A percentile compares a stretch with the other conserved stretches of the same genome.
These are phyloP conservation scores for Leptinotarsa haldemani DNA, from an alignment of 2,888 invertebrate species.

Conservation along the genomic window DNA sequence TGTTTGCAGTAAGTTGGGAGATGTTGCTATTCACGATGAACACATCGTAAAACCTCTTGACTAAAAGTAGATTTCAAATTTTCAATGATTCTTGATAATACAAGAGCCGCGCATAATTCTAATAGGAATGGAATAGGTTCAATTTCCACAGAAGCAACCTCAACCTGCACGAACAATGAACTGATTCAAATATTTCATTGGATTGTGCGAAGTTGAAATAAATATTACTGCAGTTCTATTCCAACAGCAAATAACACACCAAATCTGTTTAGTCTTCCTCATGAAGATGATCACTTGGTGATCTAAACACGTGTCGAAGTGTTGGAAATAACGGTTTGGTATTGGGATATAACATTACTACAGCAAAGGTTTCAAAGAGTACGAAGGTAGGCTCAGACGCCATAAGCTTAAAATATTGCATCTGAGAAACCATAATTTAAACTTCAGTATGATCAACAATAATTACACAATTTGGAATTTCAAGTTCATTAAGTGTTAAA, in stretches of 20 bases:
- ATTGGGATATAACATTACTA: not conserved
- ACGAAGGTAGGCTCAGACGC: slow-evolving; percentile 27
- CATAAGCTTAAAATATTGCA: slow-evolving; percentile 27
- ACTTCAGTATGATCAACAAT: not conserved
- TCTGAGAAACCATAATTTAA: slow-evolving; percentile 33
- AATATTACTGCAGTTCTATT: no score
- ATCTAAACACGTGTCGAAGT: no score
- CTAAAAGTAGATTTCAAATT: slow-evolving; percentile 18
- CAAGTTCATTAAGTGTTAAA: slow-evolving; percentile 7
- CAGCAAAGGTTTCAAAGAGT: no score
- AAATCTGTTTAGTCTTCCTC: no score
- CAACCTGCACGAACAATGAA: not conserved
- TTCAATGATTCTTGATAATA: slow-evolving; percentile 11
- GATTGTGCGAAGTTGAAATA: no score
- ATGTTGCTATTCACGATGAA: slow-evolving; percentile 5
- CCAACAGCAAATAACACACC: no score
- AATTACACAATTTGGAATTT: slow-evolving; percentile 21
- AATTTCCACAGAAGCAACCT: slow-evolving; percentile 18
- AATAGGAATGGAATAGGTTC: slow-evolving; percentile 18
- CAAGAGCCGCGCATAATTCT: slow-evolving; percentile 29
- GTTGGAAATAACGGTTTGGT: no score
- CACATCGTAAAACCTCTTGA: not conserved
- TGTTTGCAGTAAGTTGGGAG: slow-evolving; percentile 23
- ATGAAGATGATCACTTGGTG: no score
- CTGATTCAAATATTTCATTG: not conserved